Evolutionary conservation across 2,113 vertebrate genomes (phyloP).

Genomic region (Diadophis punctatus): DNA sequence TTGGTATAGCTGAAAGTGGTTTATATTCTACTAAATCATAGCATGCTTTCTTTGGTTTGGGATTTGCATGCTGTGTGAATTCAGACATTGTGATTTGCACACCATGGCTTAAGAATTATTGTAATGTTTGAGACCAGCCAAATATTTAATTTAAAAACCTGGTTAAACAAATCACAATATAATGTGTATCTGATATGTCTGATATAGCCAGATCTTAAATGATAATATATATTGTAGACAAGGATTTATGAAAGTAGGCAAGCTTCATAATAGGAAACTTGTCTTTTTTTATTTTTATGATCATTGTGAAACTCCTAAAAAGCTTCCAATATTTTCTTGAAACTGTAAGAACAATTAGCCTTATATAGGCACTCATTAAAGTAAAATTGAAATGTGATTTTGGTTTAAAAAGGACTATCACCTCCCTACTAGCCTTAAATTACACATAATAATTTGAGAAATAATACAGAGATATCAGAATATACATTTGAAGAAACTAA

Average conservation of each 20-base stretch:
- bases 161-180: not conserved
- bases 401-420: constrained; percentile 1
- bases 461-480: constrained; percentile 24
- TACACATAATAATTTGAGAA: constrained; percentile 28
- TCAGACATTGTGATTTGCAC: not conserved
- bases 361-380: not conserved
- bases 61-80: not conserved
- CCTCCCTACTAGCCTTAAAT: constrained; percentile 42
- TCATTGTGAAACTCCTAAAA: not conserved
- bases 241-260: not conserved
- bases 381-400: constrained; percentile 5
- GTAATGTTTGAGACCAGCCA: not conserved
- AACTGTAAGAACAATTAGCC: not conserved
- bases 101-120: not conserved
- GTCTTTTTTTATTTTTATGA: not conserved
- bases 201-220: not conserved
- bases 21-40: not conserved
- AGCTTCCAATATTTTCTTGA: not conserved
- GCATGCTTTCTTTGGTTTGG: not conserved
- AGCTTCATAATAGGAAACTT: not conserved
- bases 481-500: constrained; percentile 8
- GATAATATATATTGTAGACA: not conserved
- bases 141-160: not conserved
- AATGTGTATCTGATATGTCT: not conserved
- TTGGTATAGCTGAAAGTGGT: not conserved